phyloP scores from a whole-genome alignment of 1,140 invertebrate genomes.

The Diuraphis noxia region DNA sequence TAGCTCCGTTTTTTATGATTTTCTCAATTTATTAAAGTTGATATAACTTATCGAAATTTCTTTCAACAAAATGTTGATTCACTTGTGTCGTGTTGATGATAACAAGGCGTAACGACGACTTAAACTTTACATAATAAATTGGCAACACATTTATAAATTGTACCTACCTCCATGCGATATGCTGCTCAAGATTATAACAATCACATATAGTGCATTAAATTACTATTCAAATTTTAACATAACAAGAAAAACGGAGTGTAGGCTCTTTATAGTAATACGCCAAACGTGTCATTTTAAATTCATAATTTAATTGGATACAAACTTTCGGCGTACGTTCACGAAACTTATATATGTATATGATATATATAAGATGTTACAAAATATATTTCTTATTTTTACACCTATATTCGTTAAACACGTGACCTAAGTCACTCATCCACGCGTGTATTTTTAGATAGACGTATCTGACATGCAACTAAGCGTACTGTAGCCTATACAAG shows the following conservation, averaged over 20 bases:
- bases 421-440: neutral
- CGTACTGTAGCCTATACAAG: too few species aligned
- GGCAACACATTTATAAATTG: neutral
- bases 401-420: neutral
- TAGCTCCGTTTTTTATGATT: neutral
- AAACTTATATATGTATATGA: neutral
- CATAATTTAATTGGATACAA: conserved; percentile 24
- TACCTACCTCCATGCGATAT: neutral
- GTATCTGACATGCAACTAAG: neutral
- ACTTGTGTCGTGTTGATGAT: neutral
- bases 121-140: neutral
- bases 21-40: neutral
- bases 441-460: neutral
- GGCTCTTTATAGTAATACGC: neutral
- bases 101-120: neutral
- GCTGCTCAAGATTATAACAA: neutral
- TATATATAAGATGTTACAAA: neutral
- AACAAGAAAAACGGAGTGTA: neutral
- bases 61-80: neutral
- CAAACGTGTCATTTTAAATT: neutral
- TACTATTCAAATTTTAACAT: neutral
- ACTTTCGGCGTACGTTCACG: neutral
- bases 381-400: neutral
- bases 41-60: neutral
- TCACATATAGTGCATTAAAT: neutral